phyloP scores from a whole-genome alignment of 2,797 vertebrate species.

The Cossypha dichroa region DNA sequence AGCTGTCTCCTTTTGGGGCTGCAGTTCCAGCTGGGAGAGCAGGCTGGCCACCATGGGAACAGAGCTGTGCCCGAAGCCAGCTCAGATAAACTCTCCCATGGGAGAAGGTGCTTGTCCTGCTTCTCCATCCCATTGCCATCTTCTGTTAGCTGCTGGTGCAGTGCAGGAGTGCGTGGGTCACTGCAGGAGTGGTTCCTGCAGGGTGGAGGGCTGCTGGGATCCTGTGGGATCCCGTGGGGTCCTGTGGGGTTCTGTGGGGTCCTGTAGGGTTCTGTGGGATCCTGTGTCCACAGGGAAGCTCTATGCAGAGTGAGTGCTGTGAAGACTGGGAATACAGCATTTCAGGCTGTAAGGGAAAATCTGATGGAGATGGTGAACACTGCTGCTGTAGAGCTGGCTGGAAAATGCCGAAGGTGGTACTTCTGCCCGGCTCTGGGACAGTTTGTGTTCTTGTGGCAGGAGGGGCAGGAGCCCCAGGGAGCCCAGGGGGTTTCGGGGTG shows the following conservation, averaged over 20 bases:
- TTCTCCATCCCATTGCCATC: neutral
- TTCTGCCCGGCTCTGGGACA: neutral
- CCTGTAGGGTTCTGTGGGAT: no score
- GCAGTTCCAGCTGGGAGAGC: rapidly evolving
- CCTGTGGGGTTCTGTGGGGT: no score
- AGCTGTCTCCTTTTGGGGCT: neutral
- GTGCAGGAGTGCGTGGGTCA: neutral
- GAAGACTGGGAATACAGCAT: neutral
- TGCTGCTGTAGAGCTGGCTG: neutral
- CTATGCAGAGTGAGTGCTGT: neutral
- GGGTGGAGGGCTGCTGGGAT: neutral
- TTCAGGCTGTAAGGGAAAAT: neutral
- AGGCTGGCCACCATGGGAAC: rapidly evolving
- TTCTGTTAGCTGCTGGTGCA: neutral
- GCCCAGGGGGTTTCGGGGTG: neutral
- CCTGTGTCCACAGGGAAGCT: neutral
- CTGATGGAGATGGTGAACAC: neutral
- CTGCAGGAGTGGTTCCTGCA: neutral
- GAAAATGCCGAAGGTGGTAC: neutral
- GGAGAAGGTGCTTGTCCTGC: neutral
- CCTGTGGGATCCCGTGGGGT: neutral
- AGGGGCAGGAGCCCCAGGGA: neutral
- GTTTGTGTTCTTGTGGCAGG: neutral
- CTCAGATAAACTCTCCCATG: neutral
- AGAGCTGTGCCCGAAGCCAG: neutral